phyloP scores from a whole-genome alignment of 2,797 vertebrate species.

The Microhierax caerulescens region DNA sequence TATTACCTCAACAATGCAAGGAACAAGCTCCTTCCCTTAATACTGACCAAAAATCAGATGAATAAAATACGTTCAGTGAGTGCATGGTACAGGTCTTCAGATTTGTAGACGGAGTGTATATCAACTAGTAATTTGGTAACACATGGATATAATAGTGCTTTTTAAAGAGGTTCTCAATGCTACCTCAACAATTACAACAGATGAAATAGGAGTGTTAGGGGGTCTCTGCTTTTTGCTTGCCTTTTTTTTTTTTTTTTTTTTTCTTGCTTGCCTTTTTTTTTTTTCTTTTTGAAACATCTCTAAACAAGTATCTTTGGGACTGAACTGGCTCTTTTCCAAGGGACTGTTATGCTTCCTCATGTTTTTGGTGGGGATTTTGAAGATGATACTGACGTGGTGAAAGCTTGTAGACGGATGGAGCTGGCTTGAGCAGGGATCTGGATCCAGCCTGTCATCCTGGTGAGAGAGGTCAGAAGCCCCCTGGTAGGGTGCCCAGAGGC shows the following conservation, averaged over 20 bases:
- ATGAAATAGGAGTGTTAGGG: background rate
- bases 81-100: background rate
- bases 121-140: background rate
- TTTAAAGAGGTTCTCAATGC: background rate
- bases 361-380: background rate
- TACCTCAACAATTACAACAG: background rate
- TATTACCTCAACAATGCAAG: no score
- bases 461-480: background rate
- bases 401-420: background rate
- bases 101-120: no score
- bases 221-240: no score
- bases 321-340: background rate
- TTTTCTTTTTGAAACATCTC: background rate
- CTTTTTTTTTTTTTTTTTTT: no score
- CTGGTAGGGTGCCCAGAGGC: background rate
- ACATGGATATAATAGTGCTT: background rate
- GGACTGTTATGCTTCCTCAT: background rate
- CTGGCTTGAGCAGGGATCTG: background rate
- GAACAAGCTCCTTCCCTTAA: no score
- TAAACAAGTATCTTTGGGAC: background rate
- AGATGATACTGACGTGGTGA: accelerated
- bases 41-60: background rate
- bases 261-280: no score
- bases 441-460: background rate
- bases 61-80: background rate